Base-by-base conservation (phyloP, 1,140 invertebrate genomes). In the Papilio machaon region DNA sequence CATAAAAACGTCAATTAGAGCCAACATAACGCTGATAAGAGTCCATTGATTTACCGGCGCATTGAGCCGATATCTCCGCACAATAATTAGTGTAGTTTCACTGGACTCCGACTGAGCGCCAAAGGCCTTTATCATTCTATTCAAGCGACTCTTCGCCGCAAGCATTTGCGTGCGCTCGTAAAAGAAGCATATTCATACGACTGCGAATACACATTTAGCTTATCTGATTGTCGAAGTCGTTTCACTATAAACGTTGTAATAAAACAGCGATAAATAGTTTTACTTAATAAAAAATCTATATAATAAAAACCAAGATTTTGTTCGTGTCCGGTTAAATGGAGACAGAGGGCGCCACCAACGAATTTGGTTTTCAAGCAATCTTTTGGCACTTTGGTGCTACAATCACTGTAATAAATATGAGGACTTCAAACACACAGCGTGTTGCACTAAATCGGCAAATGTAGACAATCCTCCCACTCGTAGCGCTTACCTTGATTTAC, bases 1-100 rank as follows among this genome's bases (percentile, higher is more conserved):
- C 47, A 76, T 76, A 49, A 76, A 52, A 76, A 76, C 74, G 74
- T 76, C 74, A 76, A 76, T 76, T 76, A 76, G 74, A 52, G 43
- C 43, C 23, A 52, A 30, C 46, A 47, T 30, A 76, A 52, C 47
- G 47, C 74, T 76, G 74, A 76, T 76, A 76, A 76, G 74, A 47
- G 43, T 15, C 74, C 11, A 76, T 76, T 76, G 74, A 76, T 76
- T 76, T 76, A 76, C 46, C 74, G 43, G 19, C 47, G 47, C 47
- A 52, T 76, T 54, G 46, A 74, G 43, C 2, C 73, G 73, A 76
- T 76, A 76, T 76, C 74, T 76, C 74, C 23, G 74, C 74, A 76
- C 74, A 76, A 76, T 76, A 76, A 76, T 76, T 76, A 76, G 74
- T 76, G 23, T 76, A 52, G 43, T 76, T 76, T 76, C 19, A 19